Base-by-base conservation (phyloP, 2,113 vertebrate species). In the Meles meles region DNA sequence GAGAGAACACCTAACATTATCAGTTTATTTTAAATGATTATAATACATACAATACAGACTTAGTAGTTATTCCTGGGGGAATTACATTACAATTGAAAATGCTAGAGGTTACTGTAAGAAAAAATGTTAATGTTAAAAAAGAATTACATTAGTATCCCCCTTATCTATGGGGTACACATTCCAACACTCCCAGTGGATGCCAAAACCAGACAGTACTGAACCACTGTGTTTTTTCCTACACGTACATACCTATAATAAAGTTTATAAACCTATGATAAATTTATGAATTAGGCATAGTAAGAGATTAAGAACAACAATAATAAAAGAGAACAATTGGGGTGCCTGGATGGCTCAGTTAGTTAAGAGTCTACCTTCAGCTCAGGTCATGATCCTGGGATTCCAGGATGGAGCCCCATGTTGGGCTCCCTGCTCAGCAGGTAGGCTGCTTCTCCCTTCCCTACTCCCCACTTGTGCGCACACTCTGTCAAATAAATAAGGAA, bases 31-130 rank as follows among this genome's bases (percentile, higher is more conserved):
- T 80, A 74, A 88, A 44, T 74, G 21, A 47, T 39, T 39, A 17
- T 31, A 39, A 74, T 29, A 83, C 74, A 94, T 47, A 82, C 76
- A 74, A 52, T 44, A 29, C 29, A 44, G 34, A 47, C 72, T 88
- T 57, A 84, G 47, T 37, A 34, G 18, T 84, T 95, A 65, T 76
- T 65, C 27, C 57, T 55, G 14, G 7, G 14, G 63, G n/a, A 76
- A 90, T 55, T 84, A 55, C 44, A 76, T 89, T 65, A 95, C 31
- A 84, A 84, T 44, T 90, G 23, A 37, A 77, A 84, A 67, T 65
- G 29, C 18, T n/a, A 44, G 21, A 42, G n/a, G 61, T 80, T 81
- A 81, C 63, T 71, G 11, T n/a, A 81, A 82, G 81, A 42, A 47
- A 42, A 59, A 39, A 34, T 31, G 42, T 31, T 88, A 57, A 88